These are phyloP conservation scores for Trachymyrmex cornetzi DNA, from an alignment of 1,140 invertebrate genomes.

Conservation along the genomic window DNA sequence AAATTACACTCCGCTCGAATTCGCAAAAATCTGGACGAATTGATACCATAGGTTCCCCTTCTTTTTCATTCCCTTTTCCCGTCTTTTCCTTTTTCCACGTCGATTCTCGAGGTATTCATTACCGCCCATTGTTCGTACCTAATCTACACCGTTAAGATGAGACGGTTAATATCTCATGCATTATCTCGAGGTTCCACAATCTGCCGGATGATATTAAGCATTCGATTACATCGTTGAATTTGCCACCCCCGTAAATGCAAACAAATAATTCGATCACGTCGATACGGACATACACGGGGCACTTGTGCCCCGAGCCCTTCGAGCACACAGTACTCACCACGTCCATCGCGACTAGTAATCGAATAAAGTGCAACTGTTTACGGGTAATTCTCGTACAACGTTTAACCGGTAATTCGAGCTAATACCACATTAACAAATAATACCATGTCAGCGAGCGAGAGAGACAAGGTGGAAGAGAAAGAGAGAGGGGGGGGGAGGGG, in stretches of 20 bases:
- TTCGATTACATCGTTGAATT: constrained; percentile 62
- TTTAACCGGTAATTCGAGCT: constrained; percentile 69
- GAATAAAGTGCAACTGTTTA: constrained; percentile 72
- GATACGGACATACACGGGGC: constrained; percentile 23
- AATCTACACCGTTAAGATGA: constrained; percentile 54
- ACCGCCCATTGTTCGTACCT: neutral
- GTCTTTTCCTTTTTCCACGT: neutral
- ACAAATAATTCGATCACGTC: constrained; percentile 65
- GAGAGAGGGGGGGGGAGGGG: too few species aligned
- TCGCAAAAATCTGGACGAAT: constrained; percentile 10
- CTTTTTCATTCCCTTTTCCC: neutral
- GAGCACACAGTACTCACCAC: neutral
- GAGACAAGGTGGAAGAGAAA: neutral
- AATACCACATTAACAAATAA: constrained; percentile 67
- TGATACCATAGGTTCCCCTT: neutral
- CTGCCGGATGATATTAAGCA: constrained; percentile 42
- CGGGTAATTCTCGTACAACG: constrained; percentile 66
- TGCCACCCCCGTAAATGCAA: constrained; percentile 24
- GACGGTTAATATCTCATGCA: constrained; percentile 34
- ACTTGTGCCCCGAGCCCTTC: constrained; percentile 30
- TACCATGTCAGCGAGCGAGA: constrained; percentile 11
- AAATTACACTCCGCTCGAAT: neutral
- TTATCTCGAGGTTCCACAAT: constrained; percentile 44
- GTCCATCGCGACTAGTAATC: constrained; percentile 57
- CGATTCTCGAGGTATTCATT: neutral